Evolutionary conservation across 2,888 invertebrate genomes (phyloP).

Genomic region (Rapana venosa): DNA sequence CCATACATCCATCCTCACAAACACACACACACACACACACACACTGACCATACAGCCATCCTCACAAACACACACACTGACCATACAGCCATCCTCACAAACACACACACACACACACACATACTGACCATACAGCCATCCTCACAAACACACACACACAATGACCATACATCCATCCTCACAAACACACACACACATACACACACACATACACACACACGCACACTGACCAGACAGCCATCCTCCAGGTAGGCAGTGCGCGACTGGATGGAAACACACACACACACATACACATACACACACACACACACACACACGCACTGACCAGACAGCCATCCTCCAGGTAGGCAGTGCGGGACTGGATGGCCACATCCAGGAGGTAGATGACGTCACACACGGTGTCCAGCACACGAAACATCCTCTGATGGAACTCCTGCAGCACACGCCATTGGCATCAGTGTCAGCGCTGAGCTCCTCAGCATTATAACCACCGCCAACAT

Average conservation of each 20-base stretch:
- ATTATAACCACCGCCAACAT: too few relatives aligned
- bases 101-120: too few relatives aligned
- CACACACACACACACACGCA: slow-evolving; percentile 35
- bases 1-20: neutral
- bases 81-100: too few relatives aligned
- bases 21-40: slow-evolving; percentile 27
- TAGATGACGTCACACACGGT: slow-evolving; percentile 66
- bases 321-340: slow-evolving; percentile 72
- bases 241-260: slow-evolving; percentile 68
- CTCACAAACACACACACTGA: slow-evolving; percentile 41
- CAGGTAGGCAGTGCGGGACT: slow-evolving; percentile 66
- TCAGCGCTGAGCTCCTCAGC: too few relatives aligned
- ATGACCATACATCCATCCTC: neutral
- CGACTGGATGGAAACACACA: slow-evolving; percentile 65
- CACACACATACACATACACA: too few relatives aligned
- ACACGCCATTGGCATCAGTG: too few relatives aligned
- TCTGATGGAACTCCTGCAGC: slow-evolving; percentile 34
- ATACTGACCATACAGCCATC: too few relatives aligned
- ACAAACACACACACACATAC: neutral
- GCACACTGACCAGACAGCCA: slow-evolving; percentile 70
- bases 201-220: neutral
- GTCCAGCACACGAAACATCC: slow-evolving; percentile 62
- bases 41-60: slow-evolving; percentile 72
- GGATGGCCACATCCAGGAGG: slow-evolving; percentile 67
- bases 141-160: too few relatives aligned